These are phyloP conservation scores for Rachycentron canadum DNA, from an alignment of 2,797 vertebrate genomes.

Conservation along the genomic window DNA sequence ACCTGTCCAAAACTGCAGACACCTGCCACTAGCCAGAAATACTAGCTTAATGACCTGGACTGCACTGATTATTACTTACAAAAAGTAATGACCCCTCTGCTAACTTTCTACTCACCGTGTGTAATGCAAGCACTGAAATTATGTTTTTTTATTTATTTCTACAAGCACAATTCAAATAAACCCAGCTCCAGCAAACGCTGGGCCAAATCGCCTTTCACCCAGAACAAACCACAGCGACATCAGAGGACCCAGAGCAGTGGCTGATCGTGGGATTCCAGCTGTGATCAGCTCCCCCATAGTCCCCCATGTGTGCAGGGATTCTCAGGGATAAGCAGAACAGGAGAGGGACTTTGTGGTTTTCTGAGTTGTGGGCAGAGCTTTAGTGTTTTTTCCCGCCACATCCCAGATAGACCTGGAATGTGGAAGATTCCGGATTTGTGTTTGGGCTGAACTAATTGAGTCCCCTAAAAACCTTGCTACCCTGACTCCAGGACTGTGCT, in stretches of 20 bases:
- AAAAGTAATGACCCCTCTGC: slow-evolving; percentile 2
- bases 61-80: slow-evolving; percentile 15
- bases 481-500: slow-evolving; percentile 75
- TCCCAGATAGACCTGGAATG: slow-evolving; percentile 79
- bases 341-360: slow-evolving; percentile 73
- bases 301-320: slow-evolving; percentile 76
- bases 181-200: slow-evolving; percentile 40
- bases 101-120: slow-evolving; percentile 19
- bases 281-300: slow-evolving; percentile 71
- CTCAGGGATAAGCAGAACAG: slow-evolving; percentile 75
- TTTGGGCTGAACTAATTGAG: slow-evolving; percentile 86
- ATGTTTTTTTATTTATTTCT: slow-evolving; percentile 48
- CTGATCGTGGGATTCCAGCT: slow-evolving; percentile 76
- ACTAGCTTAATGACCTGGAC: slow-evolving; percentile 8
- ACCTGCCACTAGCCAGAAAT: not conserved
- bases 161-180: slow-evolving; percentile 51
- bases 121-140: slow-evolving; percentile 35
- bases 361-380: slow-evolving; percentile 67
- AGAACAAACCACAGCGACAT: slow-evolving; percentile 58
- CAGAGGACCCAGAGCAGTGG: slow-evolving; percentile 57
- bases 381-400: slow-evolving; percentile 71
- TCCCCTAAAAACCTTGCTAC: slow-evolving; percentile 77
- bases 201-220: slow-evolving; percentile 71
- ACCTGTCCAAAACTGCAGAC: slow-evolving; percentile 1
- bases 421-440: slow-evolving; percentile 79